A percentile compares a stretch with the other conserved stretches of the same genome.
These are phyloP conservation scores for Lasioglossum calceatum DNA, from an alignment of 2,888 invertebrate genomes.

Conservation along the genomic window DNA sequence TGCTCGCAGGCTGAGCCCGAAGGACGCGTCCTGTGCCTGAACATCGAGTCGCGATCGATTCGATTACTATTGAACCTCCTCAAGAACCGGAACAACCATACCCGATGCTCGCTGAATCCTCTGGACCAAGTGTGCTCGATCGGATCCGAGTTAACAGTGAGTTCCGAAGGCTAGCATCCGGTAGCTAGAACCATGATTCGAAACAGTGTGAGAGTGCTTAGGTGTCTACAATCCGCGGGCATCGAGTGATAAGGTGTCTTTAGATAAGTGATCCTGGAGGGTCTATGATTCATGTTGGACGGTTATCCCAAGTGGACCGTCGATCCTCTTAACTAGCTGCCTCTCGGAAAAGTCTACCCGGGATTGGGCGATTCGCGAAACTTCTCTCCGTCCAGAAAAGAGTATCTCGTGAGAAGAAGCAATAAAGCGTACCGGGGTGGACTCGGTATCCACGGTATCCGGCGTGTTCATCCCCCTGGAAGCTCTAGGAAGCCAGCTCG, in stretches of 20 bases:
- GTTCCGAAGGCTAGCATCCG: background rate
- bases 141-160: background rate
- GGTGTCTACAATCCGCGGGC: background rate
- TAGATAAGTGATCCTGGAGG: background rate
- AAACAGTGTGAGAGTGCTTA: background rate
- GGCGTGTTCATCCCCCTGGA: conserved; percentile 3
- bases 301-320: background rate
- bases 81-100: background rate
- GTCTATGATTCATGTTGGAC: background rate
- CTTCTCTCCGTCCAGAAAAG: conserved; percentile 60
- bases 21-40: background rate
- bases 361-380: conserved; percentile 20
- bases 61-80: background rate
- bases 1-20: background rate
- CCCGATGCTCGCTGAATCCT: background rate
- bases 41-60: background rate
- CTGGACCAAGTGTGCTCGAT: background rate
- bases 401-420: conserved; percentile 26
- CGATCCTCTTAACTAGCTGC: background rate
- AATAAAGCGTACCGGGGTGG: conserved; percentile 34
- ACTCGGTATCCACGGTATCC: conserved; percentile 33
- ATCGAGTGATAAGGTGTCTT: conserved; percentile 35
- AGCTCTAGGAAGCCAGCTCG: conserved; percentile 20
- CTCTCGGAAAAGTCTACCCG: background rate
- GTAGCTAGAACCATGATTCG: background rate